Percentiles rank a stretch among this genome's conserved stretches.
Conservation (phyloP, 2,797 vertebrate genomes). For the Falco biarmicus region DNA sequence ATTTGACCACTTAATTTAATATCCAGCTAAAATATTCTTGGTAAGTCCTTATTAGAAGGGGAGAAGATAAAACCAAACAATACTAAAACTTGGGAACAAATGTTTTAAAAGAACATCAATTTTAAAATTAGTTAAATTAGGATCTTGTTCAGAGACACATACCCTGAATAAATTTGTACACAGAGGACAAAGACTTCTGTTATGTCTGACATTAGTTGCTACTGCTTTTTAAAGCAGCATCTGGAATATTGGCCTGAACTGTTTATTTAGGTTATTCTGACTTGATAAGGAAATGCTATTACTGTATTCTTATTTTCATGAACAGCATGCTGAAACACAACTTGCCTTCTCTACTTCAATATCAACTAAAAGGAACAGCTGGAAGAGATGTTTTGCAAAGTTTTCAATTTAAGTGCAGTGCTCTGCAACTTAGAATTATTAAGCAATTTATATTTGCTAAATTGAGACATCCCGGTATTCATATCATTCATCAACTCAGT, state of each 20-base stretch:
- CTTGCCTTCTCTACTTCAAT: not conserved
- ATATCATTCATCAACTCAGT: fast-evolving
- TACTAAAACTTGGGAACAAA: not conserved
- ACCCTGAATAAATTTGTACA: not conserved
- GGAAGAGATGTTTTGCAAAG: not conserved
- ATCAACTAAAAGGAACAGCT: not conserved
- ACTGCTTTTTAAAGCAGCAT: not conserved
- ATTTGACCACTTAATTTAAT: not conserved
- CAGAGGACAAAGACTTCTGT: not conserved
- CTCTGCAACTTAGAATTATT: not conserved
- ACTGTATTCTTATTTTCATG: not conserved
- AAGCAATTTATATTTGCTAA: not conserved
- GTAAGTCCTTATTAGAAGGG: not conserved
- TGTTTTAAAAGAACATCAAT: not conserved
- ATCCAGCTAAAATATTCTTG: not conserved
- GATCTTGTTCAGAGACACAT: not conserved
- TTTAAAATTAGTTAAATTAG: not conserved
- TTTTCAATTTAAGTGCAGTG: not conserved
- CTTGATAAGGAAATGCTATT: not conserved
- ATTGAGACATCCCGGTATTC: not conserved
- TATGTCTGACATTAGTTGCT: not conserved
- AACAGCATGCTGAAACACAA: not conserved
- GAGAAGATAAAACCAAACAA: not conserved
- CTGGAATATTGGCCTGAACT: not conserved
- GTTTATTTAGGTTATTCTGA: not conserved